Evolutionary conservation across 2,113 vertebrate genomes (phyloP), one percentile per base, ranked within the genome.

Genomic region (Rallus limicola): DNA sequence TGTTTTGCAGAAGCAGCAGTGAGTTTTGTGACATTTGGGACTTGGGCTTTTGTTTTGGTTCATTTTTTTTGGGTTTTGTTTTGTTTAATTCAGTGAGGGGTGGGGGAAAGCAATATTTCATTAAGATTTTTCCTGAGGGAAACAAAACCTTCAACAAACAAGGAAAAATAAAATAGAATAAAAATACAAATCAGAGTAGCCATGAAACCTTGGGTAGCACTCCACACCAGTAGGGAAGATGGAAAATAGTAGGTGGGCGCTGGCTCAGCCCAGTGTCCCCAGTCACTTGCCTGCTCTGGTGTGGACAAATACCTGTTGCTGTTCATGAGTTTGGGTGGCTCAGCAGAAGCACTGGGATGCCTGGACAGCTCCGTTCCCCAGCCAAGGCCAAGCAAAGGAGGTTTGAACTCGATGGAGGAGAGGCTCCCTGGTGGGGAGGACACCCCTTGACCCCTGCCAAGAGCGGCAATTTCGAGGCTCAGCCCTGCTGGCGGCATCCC

Each of bases 21-120:
- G 36, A 83, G 23, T 55, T 94, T 81, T 83, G n/a, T 86, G 92
- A 95, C 91, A 91, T 91, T 92, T 93, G 52, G 60, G 76, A 42
- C 78, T 93, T 58, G 33, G 17, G 36, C 56, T 86, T 95, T 81
- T 69, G 26, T 68, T 34, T 16, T 24, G 16, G 24, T 25, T 25
- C 34, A n/a, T 1, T 19, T 82, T 44, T 9, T 31, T 58, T 31
- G 9, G 3, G n/a, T 29, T 59, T n/a, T 34, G 19, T 36, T 62
- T 69, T 48, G 42, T 16, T 70, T 3, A n/a, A 46, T 78, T 88
- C 71, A 72, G 24, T 10, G 11, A 72, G 16, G 14, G 26, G 19
- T 40, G 11, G 4, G 28, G 19, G 2, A 44, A 82, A 67, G 63
- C 28, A 89, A 88, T 38, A 84, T 59, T 78, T 63, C 42, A 42